These are phyloP conservation scores for Adelges cooleyi DNA, from an alignment of 1,140 invertebrate genomes.

Conservation along the genomic window DNA sequence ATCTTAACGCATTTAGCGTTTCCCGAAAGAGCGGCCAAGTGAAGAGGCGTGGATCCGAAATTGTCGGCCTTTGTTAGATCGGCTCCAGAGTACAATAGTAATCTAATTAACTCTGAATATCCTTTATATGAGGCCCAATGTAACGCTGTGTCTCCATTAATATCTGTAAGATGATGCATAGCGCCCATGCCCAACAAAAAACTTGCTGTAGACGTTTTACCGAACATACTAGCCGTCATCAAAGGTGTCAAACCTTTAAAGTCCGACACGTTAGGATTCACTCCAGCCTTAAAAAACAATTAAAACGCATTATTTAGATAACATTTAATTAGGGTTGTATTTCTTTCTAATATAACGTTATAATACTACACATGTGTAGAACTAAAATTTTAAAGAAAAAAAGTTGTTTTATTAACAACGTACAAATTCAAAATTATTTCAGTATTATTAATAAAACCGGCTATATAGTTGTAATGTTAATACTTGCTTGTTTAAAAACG, in stretches of 20 bases:
- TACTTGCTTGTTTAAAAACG: too few relatives aligned
- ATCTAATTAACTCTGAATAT: slow-evolving; percentile 69
- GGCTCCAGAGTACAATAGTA: slow-evolving; percentile 82
- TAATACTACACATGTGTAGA: too few relatives aligned
- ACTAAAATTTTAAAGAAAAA: too few relatives aligned
- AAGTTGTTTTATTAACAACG: too few relatives aligned
- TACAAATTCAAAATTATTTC: too few relatives aligned
- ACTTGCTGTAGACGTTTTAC: slow-evolving; percentile 73
- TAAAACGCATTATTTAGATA: too few relatives aligned
- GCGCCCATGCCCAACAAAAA: slow-evolving; percentile 80
- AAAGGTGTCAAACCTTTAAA: slow-evolving; percentile 82
- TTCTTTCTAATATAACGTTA: too few relatives aligned
- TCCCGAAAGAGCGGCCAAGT: slow-evolving; percentile 81
- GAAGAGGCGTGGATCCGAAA: slow-evolving; percentile 84
- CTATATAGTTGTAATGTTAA: too few relatives aligned
- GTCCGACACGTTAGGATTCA: slow-evolving; percentile 76
- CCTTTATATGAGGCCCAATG: slow-evolving; percentile 90
- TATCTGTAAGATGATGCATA: slow-evolving; percentile 69
- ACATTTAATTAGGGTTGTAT: too few relatives aligned
- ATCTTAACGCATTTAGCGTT: slow-evolving; percentile 68
- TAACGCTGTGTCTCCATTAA: slow-evolving; percentile 81
- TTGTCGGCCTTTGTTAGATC: slow-evolving; percentile 80
- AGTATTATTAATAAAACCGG: too few relatives aligned
- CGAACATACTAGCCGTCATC: slow-evolving; percentile 87
- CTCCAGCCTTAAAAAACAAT: slow-evolving; percentile 51